Base-by-base conservation (phyloP, 2,113 vertebrate species). In the Thalassoma bifasciatum region DNA sequence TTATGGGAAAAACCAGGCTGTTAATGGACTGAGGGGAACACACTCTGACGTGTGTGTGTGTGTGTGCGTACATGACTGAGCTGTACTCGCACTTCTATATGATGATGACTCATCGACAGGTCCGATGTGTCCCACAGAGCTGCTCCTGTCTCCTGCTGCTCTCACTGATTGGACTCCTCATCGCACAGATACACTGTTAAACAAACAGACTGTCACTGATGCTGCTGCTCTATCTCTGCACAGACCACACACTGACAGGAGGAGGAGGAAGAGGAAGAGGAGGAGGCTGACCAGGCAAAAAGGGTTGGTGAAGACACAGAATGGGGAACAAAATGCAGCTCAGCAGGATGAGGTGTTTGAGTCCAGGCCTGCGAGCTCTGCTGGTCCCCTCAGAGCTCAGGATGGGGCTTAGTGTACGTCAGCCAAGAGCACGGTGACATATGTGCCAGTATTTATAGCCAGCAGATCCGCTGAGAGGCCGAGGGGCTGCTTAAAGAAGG, bases 371-470 rank as follows among this genome's bases (percentile, higher is more conserved):
- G 24, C 30, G 57, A 73, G 73, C 54, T 66, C 26, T 34, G 40
- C 37, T 24, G 53, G 58, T 46, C 61, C 67, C 66, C 52, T 10
- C 61, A 63, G 60, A 79, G 80, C 83, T 85, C 81, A 85, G 69
- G 60, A 65, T 53, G 51, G 42, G 62, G 75, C 75, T 88, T 89
- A 88, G 68, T 46, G 81, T 44, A 66, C 63, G 79, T 88, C 75
- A 85, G 85, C 66, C 69, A 42, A 69, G 62, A 84, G 73, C 75
- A 75, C n/a, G 49, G 62, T 66, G 84, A 89, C 88, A 91, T 89
- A 86, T 88, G 86, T 86, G 79, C 30, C 73, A 79, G 86, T 91
- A 89, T 90, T 91, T 93, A 92, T 92, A 91, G 88, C 84, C 81
- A 72, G 73, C 62, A 87, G 77, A 90, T 87, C 83, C 75, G 65